A percentile compares a stretch with the other conserved stretches of the same genome.
These are phyloP conservation scores for Engraulis encrasicolus DNA, from an alignment of 2,113 vertebrate genomes.

Conservation along the genomic window DNA sequence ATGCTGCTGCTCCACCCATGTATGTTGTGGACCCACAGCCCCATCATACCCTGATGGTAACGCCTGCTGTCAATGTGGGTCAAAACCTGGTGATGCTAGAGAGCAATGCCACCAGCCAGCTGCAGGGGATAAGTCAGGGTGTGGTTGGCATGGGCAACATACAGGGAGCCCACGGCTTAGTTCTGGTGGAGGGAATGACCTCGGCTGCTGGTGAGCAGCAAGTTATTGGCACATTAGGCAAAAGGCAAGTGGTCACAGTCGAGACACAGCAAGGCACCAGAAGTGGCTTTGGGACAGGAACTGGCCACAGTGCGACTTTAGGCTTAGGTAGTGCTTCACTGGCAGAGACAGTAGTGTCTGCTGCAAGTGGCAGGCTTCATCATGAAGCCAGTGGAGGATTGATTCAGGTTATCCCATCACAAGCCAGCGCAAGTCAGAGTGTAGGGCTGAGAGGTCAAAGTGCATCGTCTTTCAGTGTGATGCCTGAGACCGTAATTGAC, in stretches of 20 bases:
- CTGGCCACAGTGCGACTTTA: background rate
- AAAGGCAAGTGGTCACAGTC: constrained; percentile 28
- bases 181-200: constrained; percentile 35
- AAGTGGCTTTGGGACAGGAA: background rate
- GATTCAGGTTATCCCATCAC: background rate
- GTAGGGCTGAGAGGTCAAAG: constrained; percentile 39
- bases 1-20: constrained; percentile 65
- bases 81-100: constrained; percentile 68
- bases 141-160: constrained; percentile 6
- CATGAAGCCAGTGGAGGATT: constrained; percentile 8
- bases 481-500: background rate
- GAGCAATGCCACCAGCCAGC: constrained; percentile 35
- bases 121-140: constrained; percentile 26
- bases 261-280: background rate
- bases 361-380: background rate
- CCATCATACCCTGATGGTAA: constrained; percentile 65
- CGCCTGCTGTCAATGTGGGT: constrained; percentile 52
- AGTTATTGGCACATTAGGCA: constrained; percentile 31
- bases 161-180: constrained; percentile 26
- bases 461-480: constrained; percentile 23
- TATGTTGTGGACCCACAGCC: constrained; percentile 70
- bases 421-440: constrained; percentile 46
- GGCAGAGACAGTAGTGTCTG: background rate
- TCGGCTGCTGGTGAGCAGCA: constrained; percentile 48
- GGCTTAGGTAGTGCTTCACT: background rate